Evolutionary conservation across 2,797 vertebrate genomes (phyloP), one percentile per base, ranked within the genome.

Genomic region (Phoeniculus purpureus): DNA sequence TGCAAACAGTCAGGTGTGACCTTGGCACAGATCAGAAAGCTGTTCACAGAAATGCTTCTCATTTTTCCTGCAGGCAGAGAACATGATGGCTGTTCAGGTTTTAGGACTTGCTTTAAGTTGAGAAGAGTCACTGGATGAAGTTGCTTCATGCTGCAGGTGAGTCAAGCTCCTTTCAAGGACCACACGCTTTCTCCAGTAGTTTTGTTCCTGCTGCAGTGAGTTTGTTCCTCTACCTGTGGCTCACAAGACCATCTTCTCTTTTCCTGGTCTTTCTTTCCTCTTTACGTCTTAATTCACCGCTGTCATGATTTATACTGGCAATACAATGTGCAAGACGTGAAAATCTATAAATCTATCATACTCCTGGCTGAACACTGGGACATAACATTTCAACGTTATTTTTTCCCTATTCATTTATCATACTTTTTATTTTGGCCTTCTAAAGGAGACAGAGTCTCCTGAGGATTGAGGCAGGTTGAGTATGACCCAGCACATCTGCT

Each of bases 341-440:
- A 96, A 94, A 95, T 92, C 89, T 93, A 89, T 94, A 91, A 65
- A 92, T 92, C 85, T 84, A 82, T 95, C 92, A 92, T 90, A 72
- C 8, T 21, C 12, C 8, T 25, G 4, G 4, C 88, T 68, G 68
- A 93, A 90, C 75, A 23, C 37, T 45, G 31, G 37, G 61, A 94
- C 32, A 45, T 88, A 91, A 77, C 72, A 91, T 86, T 94, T 92
- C 58, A 93, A 88, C 92, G 66, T 81, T 77, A 72, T 84, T 91
- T 93, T 93, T 92, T 81, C 54, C 8, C 2, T 87, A 84, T 88
- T 79, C 68, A 68, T 92, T 93, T 92, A 71, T 96, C 64, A 60
- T 75, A 45, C 26, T 4, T 65, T 32, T 60, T 22, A 37, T 43
- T 58, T 48, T 37, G 20, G 20, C 29, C 29, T 27, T 61, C 12